A percentile compares a stretch with the other conserved stretches of the same genome.
Conservation (phyloP, 2,797 vertebrate species). For the Lepilemur ruficaudatus region DNA sequence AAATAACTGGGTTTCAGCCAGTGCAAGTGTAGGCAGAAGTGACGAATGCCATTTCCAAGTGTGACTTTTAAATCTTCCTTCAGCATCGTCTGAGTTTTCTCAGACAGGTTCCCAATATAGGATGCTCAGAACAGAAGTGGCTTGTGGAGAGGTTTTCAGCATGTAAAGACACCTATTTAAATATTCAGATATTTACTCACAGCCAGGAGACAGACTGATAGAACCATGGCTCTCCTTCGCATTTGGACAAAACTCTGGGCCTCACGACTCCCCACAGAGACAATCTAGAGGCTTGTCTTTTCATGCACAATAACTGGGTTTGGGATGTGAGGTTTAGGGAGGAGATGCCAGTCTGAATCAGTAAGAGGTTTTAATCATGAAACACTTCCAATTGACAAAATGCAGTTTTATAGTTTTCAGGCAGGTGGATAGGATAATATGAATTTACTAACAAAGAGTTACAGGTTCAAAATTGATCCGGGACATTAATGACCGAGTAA, state of each 20-base stretch:
- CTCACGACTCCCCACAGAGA: background rate
- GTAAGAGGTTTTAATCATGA: background rate
- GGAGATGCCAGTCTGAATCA: background rate
- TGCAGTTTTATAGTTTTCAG: background rate
- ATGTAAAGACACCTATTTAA: background rate
- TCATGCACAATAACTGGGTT: background rate
- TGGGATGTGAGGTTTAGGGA: background rate
- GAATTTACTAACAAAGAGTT: background rate
- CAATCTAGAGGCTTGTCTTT: background rate
- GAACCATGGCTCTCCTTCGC: background rate
- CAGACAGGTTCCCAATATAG: rapidly evolving
- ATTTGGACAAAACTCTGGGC: background rate
- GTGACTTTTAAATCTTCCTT: background rate
- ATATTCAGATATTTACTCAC: background rate
- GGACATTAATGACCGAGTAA: background rate
- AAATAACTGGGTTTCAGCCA: background rate
- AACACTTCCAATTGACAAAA: background rate
- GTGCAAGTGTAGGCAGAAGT: background rate
- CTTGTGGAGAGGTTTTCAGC: background rate
- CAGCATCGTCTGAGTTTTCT: background rate
- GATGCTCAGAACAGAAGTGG: background rate
- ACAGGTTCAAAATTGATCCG: background rate
- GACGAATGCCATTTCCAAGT: background rate
- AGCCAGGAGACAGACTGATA: background rate
- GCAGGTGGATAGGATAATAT: no score